A percentile compares a stretch with the other conserved stretches of the same genome.
These are phyloP conservation scores for Orchestia grillus DNA, from an alignment of 1,140 invertebrate genomes.

Conservation along the genomic window DNA sequence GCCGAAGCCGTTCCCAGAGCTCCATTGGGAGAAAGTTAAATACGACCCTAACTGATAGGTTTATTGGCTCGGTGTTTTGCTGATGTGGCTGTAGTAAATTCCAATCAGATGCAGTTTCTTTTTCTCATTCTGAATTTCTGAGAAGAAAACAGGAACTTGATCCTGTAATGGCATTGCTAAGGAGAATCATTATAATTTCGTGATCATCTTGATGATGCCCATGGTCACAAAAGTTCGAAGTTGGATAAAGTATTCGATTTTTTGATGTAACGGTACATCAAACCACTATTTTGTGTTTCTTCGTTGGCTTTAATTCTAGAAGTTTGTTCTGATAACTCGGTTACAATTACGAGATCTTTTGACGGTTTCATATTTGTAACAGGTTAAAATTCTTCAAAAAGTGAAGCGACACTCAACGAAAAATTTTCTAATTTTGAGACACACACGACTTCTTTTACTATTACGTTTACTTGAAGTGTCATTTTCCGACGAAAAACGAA, in stretches of 20 bases:
- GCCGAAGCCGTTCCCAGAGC: neutral
- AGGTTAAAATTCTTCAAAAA: neutral
- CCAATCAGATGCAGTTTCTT: slow-evolving; percentile 30
- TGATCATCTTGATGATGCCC: neutral
- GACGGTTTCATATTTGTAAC: neutral
- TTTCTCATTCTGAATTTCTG: slow-evolving; percentile 12
- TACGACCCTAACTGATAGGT: neutral
- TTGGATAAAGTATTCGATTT: neutral
- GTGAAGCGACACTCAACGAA: neutral
- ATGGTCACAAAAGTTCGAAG: neutral
- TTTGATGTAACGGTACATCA: neutral
- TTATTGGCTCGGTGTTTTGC: slow-evolving; percentile 29
- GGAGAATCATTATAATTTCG: neutral
- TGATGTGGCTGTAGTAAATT: slow-evolving; percentile 40
- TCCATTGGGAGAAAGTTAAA: slow-evolving; percentile 7
- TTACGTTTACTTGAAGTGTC: no score
- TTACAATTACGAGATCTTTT: neutral
- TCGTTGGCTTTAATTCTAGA: neutral
- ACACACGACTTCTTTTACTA: neutral
- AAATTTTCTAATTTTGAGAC: neutral
- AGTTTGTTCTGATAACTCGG: neutral
- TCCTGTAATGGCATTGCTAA: neutral
- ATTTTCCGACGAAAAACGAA: no score
- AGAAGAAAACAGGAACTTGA: slow-evolving; percentile 12
- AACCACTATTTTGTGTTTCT: neutral